A percentile compares a stretch with the other conserved stretches of the same genome.
These are phyloP conservation scores for Ceratitis capitata DNA, from an alignment of 1,140 invertebrate species.

Conservation along the genomic window DNA sequence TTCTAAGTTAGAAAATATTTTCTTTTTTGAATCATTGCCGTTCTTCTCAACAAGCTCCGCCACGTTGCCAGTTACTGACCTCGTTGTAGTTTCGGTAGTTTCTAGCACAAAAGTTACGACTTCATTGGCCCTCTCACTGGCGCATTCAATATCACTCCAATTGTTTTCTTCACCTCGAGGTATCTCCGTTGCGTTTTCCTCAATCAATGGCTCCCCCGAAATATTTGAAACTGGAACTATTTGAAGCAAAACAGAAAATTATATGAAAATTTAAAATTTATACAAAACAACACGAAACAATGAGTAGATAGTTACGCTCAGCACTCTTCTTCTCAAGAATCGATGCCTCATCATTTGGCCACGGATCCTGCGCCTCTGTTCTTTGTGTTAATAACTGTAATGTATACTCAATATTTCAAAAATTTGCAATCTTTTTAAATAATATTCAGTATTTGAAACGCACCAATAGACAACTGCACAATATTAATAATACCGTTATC, in stretches of 20 bases:
- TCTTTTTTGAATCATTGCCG: no score
- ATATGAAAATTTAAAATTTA: no score
- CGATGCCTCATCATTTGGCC: neutral
- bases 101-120: no score
- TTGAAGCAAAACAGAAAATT: neutral
- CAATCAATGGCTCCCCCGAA: neutral
- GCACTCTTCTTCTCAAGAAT: neutral
- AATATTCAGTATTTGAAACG: neutral
- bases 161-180: no score
- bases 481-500: neutral
- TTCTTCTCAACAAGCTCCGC: no score
- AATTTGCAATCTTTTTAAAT: neutral
- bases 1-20: no score
- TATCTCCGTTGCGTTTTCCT: neutral
- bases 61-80: no score
- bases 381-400: neutral
- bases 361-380: neutral
- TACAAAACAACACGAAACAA: no score
- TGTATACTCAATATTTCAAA: conserved; percentile 11
- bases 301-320: neutral
- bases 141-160: no score
- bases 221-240: neutral
- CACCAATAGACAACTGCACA: neutral
- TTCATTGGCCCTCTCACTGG: no score
- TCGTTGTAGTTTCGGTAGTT: no score